Evolutionary conservation across 2,113 vertebrate genomes (phyloP), one percentile per base, ranked within the genome.

Genomic region (Pollimyrus isidori): DNA sequence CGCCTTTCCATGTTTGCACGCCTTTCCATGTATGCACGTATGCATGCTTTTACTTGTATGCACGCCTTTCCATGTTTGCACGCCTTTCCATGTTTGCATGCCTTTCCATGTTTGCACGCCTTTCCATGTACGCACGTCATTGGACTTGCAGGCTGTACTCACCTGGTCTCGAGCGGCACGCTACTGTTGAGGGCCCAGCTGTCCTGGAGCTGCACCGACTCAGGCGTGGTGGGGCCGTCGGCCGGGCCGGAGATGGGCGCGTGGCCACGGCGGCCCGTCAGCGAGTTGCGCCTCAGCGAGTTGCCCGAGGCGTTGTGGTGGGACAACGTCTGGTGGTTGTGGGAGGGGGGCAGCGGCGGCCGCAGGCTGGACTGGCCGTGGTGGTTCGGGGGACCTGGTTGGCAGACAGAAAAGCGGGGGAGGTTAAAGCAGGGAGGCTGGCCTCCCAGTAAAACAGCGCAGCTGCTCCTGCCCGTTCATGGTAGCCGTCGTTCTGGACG

Each of bases 101-200:
- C 30, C 50, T 52, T 52, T 50, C 49, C 11, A 50, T 50, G 49
- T 3, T 1, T 50, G 49, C 49, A 50, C 0, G 49, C 49, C 30
- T 48, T 39, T 30, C 4, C 53, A 49, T 88, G 84, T 84, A 4
- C 58, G 65, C 21, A 9, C 39, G 39, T 69, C 52, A 0, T 3
- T 19, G 30, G 30, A 76, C 84, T 10, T 86, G 35, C 76, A 82
- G 39, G 17, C 30, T 19, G 15, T 6, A 83, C 92, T 88, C 82
- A 97, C 97, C 97, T 96, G 90, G 97, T 98, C 93, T 98, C 97
- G 0, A 98, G 96, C 0, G 97, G 97, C 90, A 98, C 97, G 56
- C 97, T 98, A 94, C 97, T 98, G 93, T 98, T 98, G 58, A 98
- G 96, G 89, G 97, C 97, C 97, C 97, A 98, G 94, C 97, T 97